phyloP scores from a whole-genome alignment of 2,113 vertebrate genomes.

The Empidonax traillii region DNA sequence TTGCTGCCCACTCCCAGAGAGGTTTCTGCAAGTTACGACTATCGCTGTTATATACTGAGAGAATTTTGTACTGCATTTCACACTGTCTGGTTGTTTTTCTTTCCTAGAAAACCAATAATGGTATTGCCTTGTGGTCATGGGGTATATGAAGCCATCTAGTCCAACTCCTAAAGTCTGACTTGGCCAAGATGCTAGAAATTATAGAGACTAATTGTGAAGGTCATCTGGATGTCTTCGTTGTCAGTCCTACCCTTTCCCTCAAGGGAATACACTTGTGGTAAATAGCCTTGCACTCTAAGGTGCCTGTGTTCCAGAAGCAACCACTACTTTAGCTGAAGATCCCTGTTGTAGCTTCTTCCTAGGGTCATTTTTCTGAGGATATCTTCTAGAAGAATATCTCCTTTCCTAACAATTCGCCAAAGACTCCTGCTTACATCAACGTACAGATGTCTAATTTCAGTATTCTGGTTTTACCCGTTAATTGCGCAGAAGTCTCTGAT shows the following conservation, averaged over 20 bases:
- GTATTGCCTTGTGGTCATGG: not conserved
- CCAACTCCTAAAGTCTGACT: not conserved
- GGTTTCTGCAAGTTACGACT: not conserved
- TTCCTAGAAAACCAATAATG: not conserved
- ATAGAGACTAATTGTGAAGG: not conserved
- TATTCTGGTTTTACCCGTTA: not conserved
- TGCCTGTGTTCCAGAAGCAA: not conserved
- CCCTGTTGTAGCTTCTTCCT: not conserved
- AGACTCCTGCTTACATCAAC: not conserved
- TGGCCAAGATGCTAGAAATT: not conserved
- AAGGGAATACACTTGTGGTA: not conserved
- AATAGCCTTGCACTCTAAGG: not conserved
- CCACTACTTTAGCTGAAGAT: not conserved
- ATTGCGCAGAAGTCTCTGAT: not conserved
- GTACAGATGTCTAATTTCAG: not conserved
- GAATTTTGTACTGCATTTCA: not conserved
- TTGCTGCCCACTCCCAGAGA: not conserved
- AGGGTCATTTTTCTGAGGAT: not conserved
- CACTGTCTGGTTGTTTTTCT: not conserved
- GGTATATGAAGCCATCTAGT: not conserved
- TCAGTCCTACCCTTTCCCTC: not conserved
- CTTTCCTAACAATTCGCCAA: not conserved
- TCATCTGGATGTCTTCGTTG: not conserved
- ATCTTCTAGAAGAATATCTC: not conserved
- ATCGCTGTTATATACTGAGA: not conserved